A percentile compares a stretch with the other conserved stretches of the same genome.
These are phyloP conservation scores for Cephus cinctus DNA, from an alignment of 1,140 invertebrate genomes.

Conservation along the genomic window DNA sequence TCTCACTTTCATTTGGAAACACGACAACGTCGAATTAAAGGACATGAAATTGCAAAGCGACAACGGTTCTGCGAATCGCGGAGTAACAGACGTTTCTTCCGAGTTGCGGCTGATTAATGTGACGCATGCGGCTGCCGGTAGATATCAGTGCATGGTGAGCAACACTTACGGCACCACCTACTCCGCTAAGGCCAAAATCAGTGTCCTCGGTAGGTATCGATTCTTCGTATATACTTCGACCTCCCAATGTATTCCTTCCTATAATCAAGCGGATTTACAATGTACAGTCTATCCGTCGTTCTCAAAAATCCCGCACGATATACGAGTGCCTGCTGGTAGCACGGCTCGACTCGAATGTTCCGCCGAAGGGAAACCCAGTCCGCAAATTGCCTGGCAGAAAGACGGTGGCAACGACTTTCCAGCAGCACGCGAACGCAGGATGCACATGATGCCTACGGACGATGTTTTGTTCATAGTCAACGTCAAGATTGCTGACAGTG, in stretches of 20 bases:
- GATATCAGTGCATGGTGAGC: conserved; percentile 90
- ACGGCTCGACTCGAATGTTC: conserved; percentile 90
- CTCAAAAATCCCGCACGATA: conserved; percentile 79
- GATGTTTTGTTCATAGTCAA: conserved; percentile 91
- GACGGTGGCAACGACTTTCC: conserved; percentile 95
- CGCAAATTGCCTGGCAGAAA: conserved; percentile 90
- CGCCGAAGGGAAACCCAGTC: conserved; percentile 82
- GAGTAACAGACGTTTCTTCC: conserved; percentile 64
- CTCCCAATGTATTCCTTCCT: conserved; percentile 2
- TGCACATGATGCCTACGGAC: conserved; percentile 90
- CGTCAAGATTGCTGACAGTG: conserved; percentile 84
- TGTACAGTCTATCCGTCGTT: conserved; percentile 82
- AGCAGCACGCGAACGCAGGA: conserved; percentile 86
- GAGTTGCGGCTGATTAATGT: conserved; percentile 72
- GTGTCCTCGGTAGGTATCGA: conserved; percentile 70
- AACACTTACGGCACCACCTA: conserved; percentile 90
- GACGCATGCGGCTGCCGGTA: conserved; percentile 75
- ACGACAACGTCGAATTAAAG: conserved; percentile 77
- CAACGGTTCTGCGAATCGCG: conserved; percentile 44
- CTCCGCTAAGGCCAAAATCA: conserved; percentile 81
- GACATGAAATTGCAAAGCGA: conserved; percentile 39
- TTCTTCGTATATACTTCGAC: background rate
- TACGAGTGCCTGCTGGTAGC: conserved; percentile 79
- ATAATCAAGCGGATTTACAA: background rate
- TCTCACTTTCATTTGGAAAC: conserved; percentile 80